These are phyloP conservation scores for Nothoprocta pentlandii DNA, from an alignment of 2,113 vertebrate species.

Conservation along the genomic window DNA sequence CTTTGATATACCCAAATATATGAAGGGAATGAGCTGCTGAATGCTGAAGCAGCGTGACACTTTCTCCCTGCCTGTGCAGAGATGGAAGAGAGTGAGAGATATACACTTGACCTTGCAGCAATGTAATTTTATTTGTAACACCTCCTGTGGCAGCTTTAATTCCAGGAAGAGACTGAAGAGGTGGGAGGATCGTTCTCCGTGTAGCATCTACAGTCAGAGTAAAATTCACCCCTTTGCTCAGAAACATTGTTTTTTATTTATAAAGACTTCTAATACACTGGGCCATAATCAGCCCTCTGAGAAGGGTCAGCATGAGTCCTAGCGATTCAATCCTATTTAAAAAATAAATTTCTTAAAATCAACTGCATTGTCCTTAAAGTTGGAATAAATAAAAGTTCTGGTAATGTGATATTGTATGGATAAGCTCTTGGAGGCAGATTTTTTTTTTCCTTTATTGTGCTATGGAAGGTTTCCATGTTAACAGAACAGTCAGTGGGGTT, in stretches of 20 bases:
- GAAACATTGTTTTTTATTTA: not conserved
- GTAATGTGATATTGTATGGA: not conserved
- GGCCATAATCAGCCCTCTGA: not conserved
- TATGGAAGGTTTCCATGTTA: slow-evolving; percentile 45
- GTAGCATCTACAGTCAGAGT: not conserved
- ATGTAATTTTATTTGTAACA: not conserved
- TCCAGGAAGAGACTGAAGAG: not conserved
- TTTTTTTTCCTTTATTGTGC: slow-evolving; percentile 12
- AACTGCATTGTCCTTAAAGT: fast-evolving
- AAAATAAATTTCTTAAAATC: not conserved
- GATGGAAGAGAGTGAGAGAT: not conserved
- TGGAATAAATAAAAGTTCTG: not conserved
- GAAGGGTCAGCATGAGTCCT: not conserved
- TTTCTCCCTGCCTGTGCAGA: not conserved
- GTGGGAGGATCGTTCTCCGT: not conserved
- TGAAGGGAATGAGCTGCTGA: not conserved
- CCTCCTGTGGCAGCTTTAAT: not conserved
- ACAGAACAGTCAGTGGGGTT: not conserved
- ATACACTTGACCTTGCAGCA: not conserved
- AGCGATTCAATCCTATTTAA: not conserved
- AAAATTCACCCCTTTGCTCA: not conserved
- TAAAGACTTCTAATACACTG: not conserved
- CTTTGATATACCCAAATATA: not conserved
- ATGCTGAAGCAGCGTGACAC: not conserved
- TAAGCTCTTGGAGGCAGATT: not conserved